Evolutionary conservation across 2,888 invertebrate species (phyloP).

Genomic region (Rhagophthalmus giganteus): DNA sequence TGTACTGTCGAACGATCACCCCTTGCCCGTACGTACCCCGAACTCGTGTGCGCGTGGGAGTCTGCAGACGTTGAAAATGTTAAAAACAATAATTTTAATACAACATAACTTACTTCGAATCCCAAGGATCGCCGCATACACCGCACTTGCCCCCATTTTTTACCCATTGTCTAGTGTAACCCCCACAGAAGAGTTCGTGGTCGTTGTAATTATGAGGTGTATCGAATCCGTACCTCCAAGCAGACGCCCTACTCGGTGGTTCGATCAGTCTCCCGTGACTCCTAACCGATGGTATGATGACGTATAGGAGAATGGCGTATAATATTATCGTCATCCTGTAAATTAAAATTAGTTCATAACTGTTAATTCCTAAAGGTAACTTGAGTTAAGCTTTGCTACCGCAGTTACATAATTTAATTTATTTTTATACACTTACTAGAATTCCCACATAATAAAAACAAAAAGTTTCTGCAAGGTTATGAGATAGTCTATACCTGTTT

Average conservation of each 20-base stretch:
- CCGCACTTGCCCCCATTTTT: conserved; percentile 83
- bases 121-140: conserved; percentile 85
- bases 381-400: no score
- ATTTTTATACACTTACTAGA: no score
- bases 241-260: conserved; percentile 83
- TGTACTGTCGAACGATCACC: conserved; percentile 78
- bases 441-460: no score
- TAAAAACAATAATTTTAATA: background rate
- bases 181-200: conserved; percentile 85
- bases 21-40: conserved; percentile 84
- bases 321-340: conserved; percentile 18
- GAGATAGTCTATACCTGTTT: no score
- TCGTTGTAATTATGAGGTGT: conserved; percentile 90
- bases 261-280: conserved; percentile 79
- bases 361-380: no score
- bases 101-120: conserved; percentile 54
- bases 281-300: conserved; percentile 48
- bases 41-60: conserved; percentile 77
- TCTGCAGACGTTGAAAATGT: no score
- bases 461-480: no score
- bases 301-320: conserved; percentile 12
- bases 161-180: conserved; percentile 81
- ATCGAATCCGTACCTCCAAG: conserved; percentile 87
- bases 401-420: no score
- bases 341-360: no score